These are phyloP conservation scores for Junco hyemalis DNA, from an alignment of 2,113 vertebrate species.

Conservation along the genomic window DNA sequence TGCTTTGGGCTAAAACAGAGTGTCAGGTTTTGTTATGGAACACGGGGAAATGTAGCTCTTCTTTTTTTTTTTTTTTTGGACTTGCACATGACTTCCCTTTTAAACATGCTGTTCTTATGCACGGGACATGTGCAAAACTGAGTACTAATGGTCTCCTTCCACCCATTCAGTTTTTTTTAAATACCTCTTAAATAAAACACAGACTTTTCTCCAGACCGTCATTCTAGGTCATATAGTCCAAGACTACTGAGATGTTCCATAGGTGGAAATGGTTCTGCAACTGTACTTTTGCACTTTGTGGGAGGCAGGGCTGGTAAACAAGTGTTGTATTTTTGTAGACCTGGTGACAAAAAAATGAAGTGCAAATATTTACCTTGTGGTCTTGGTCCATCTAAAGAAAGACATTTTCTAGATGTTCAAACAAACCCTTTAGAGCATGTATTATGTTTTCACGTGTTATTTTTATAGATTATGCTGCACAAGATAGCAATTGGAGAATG, in stretches of 20 bases:
- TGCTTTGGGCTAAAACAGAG: background rate
- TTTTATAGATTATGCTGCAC: background rate
- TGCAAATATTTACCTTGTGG: background rate
- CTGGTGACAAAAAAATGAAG: background rate
- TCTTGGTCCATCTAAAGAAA: conserved; percentile 26
- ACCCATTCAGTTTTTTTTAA: background rate
- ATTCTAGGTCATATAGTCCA: background rate
- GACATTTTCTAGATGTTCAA: background rate
- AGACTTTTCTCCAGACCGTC: rapidly evolving
- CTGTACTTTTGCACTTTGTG: background rate
- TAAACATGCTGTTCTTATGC: background rate
- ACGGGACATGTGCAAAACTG: background rate
- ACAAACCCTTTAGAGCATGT: background rate
- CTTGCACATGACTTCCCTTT: background rate
- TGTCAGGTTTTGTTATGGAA: background rate
- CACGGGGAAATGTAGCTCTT: background rate
- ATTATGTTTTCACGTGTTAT: background rate
- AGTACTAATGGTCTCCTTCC: background rate
- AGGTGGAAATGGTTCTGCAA: background rate
- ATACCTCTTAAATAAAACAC: background rate
- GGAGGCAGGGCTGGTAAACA: background rate
- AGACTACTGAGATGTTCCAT: background rate
- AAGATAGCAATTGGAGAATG: background rate
- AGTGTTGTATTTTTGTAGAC: background rate
- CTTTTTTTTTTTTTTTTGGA: background rate